Evolutionary conservation across 2,888 invertebrate genomes (phyloP).

Genomic region (Acanthacorydalis orientalis): DNA sequence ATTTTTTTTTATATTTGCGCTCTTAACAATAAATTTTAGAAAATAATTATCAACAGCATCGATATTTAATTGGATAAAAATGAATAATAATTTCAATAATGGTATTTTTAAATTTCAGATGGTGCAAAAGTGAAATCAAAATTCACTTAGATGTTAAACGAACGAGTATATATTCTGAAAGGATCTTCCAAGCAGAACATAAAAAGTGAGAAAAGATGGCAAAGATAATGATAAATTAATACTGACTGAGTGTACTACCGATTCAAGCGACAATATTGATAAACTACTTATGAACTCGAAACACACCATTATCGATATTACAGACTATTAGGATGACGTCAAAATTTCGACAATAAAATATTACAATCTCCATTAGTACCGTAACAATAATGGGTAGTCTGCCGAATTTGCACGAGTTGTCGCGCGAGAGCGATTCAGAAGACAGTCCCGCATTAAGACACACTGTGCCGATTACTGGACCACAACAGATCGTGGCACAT

Average conservation of each 20-base stretch:
- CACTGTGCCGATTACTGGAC: conserved; percentile 10
- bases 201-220: not conserved
- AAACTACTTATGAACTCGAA: too few relatives aligned
- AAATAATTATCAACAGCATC: too few relatives aligned
- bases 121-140: too few relatives aligned
- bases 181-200: not conserved
- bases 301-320: too few relatives aligned
- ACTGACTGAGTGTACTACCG: not conserved
- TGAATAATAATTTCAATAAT: too few relatives aligned
- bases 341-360: conserved; percentile 1
- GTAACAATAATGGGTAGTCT: conserved; percentile 40
- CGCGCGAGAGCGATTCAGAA: conserved; percentile 15
- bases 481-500: not conserved
- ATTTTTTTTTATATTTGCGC: too few relatives aligned
- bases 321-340: not conserved
- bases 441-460: conserved; percentile 17
- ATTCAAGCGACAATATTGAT: too few relatives aligned
- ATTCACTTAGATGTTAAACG: conserved; percentile 5
- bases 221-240: not conserved
- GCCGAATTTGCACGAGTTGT: conserved; percentile 46
- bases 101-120: too few relatives aligned
- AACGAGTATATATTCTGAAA: not conserved
- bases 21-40: too few relatives aligned
- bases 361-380: not conserved
- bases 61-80: too few relatives aligned